phyloP scores from a whole-genome alignment of 37 sponge, comb jelly and placozoan genomes.

The Theonella swinhoei region DNA sequence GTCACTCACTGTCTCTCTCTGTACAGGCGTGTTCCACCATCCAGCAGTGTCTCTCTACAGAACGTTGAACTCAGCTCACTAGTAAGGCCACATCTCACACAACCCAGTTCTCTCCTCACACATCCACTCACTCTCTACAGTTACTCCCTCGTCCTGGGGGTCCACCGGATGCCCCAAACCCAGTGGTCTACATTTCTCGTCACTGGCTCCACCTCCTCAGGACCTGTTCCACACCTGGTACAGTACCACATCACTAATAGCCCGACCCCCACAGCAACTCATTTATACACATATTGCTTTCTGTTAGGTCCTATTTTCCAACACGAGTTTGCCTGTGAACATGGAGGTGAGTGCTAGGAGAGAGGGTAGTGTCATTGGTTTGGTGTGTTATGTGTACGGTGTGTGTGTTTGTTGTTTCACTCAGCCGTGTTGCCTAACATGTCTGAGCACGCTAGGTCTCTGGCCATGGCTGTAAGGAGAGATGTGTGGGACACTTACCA shows the following conservation, averaged over 20 bases:
- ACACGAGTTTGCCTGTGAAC: constrained; percentile 71
- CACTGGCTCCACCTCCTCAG: constrained; percentile 81
- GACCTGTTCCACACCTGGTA: constrained; percentile 58
- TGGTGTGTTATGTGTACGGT: too few species aligned
- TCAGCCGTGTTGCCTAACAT: constrained; percentile 30
- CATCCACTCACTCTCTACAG: too few species aligned
- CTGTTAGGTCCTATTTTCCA: constrained; percentile 72
- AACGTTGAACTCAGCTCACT: not conserved
- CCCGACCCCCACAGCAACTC: not conserved
- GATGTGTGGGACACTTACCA: constrained; percentile 62
- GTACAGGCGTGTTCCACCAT: not conserved
- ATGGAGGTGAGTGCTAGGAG: constrained; percentile 52
- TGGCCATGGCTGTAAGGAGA: constrained; percentile 34
- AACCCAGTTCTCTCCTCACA: too few species aligned
- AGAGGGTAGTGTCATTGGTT: not conserved
- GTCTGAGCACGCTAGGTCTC: constrained; percentile 12
- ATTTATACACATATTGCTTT: not conserved
- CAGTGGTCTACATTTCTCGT: constrained; percentile 72
- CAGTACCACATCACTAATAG: not conserved
- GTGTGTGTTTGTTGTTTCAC: not conserved
- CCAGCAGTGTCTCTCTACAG: not conserved
- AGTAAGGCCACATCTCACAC: too few species aligned
- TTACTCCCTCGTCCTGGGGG: constrained; percentile 45
- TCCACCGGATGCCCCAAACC: constrained; percentile 14
- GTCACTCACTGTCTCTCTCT: too few species aligned